Evolutionary conservation across 1,140 invertebrate species (phyloP).

Genomic region (Protaetia brevitarsis): DNA sequence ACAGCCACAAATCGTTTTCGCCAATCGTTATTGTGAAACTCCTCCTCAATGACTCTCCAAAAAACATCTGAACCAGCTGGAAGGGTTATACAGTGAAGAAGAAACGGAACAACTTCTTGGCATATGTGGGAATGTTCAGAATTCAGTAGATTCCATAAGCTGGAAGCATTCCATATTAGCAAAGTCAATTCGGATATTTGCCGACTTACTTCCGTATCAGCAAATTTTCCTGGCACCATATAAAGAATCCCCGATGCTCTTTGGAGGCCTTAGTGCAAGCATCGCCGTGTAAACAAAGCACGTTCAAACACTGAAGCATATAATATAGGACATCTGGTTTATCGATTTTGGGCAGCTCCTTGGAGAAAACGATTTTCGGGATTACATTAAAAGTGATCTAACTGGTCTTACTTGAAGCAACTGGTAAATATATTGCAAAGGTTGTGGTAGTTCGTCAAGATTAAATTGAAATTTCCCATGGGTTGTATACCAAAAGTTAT

Average conservation of each 20-base stretch:
- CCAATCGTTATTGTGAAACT: slow-evolving; percentile 91
- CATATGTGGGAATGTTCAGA: slow-evolving; percentile 91
- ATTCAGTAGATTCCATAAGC: slow-evolving; percentile 91
- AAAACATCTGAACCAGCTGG: slow-evolving; percentile 91
- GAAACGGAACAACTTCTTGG: slow-evolving; percentile 81
- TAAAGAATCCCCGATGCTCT: slow-evolving; percentile 92
- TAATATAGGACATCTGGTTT: slow-evolving; percentile 94
- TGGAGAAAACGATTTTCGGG: neutral
- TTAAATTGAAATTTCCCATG: slow-evolving; percentile 89
- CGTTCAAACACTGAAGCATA: slow-evolving; percentile 86
- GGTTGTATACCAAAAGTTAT: slow-evolving; percentile 87
- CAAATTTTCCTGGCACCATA: slow-evolving; percentile 96
- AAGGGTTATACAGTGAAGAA: slow-evolving; percentile 92
- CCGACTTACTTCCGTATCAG: slow-evolving; percentile 84
- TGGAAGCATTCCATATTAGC: slow-evolving; percentile 48
- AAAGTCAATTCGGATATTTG: neutral
- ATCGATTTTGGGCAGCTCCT: slow-evolving; percentile 79
- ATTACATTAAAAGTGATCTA: neutral
- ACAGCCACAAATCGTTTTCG: slow-evolving; percentile 88
- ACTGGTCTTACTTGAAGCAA: slow-evolving; percentile 71
- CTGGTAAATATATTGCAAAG: slow-evolving; percentile 89
- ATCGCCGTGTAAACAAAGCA: slow-evolving; percentile 90
- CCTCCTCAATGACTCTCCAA: slow-evolving; percentile 89
- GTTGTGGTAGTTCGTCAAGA: slow-evolving; percentile 87
- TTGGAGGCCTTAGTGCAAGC: slow-evolving; percentile 82